Evolutionary conservation across 2,888 invertebrate genomes (phyloP), one percentile per base, ranked within the genome.

Genomic region (Muscina levida): DNA sequence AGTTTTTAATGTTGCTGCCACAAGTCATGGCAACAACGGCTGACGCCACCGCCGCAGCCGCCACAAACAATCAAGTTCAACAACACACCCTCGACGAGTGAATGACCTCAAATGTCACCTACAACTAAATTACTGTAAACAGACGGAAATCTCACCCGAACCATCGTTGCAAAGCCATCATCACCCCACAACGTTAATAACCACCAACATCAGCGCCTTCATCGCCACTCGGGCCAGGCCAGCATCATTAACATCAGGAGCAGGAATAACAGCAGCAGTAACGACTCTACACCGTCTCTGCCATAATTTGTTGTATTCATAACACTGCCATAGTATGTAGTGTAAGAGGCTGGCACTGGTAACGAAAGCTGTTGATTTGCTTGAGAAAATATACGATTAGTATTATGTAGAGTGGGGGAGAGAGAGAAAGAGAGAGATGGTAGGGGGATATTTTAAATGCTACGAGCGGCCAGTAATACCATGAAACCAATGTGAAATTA

Each of bases 51-150:
- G 57, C 67, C 26, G 39, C n/a, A 19, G 48, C 57, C 65, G 62
- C 56, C 37, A 17, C 51, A 44, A 68, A 77, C 75, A 82, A 84
- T 85, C 89, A 88, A 89, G 88, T 89, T 89, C 89, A 88, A 88
- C 88, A 88, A 87, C 88, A 88, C 87, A 85, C 85, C 89, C 89
- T 88, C 88, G 85, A 88, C 88, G 88, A 86, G 88, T 89, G 89
- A 88, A 88, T 84, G 89, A 88, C 88, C 88, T 85, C 88, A 83
- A 89, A 89, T 86, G 88, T 88, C 89, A 88, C 85, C 85, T 85
- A 72, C 81, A 72, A 65, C 62, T 77, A 77, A 59, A 72, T 85
- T 59, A 62, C 62, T 74, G 57, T 42, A 5, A 74, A 72, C 37
- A 15, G 37, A 39, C 39, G 37, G 39, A 62, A 62, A 39, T 22